A percentile compares a stretch with the other conserved stretches of the same genome.
phyloP scores from a whole-genome alignment of 2,797 vertebrate genomes.

The Phrynocephalus guinanensis region DNA sequence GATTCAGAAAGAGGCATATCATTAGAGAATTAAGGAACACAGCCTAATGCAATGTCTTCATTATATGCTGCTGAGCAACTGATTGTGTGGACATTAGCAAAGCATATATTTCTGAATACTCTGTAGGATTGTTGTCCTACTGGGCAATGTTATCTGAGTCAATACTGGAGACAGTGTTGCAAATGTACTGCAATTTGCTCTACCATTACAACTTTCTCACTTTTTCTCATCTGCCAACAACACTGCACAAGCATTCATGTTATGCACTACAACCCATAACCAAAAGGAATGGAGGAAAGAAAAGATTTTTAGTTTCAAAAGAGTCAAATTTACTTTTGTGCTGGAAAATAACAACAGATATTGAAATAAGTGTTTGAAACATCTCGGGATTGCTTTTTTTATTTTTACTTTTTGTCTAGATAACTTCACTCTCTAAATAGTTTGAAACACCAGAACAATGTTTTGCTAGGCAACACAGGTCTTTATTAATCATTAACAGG shows the following conservation, averaged over 20 bases:
- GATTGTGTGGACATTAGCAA: not conserved
- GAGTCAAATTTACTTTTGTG: not conserved
- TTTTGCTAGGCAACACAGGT: not conserved
- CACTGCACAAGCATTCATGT: not conserved
- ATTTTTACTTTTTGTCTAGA: too few relatives aligned
- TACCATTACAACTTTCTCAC: not conserved
- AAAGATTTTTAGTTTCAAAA: not conserved
- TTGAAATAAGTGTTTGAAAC: conserved; percentile 8
- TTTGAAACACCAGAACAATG: not conserved
- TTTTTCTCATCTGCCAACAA: not conserved
- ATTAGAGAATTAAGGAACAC: conserved; percentile 14
- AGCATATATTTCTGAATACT: not conserved
- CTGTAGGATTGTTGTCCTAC: not conserved
- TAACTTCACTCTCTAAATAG: rapidly evolving
- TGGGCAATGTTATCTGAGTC: too few relatives aligned
- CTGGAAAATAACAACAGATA: not conserved
- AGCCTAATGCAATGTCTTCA: conserved; percentile 4
- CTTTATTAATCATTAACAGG: not conserved
- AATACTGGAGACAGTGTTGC: not conserved
- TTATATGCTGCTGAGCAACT: not conserved
- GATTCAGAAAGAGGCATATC: not conserved
- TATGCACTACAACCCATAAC: not conserved
- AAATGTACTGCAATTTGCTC: not conserved
- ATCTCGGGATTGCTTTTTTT: not conserved
- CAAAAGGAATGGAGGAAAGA: not conserved